Conservation (phyloP, 2,797 vertebrate genomes). For the Glyptemys insculpta region DNA sequence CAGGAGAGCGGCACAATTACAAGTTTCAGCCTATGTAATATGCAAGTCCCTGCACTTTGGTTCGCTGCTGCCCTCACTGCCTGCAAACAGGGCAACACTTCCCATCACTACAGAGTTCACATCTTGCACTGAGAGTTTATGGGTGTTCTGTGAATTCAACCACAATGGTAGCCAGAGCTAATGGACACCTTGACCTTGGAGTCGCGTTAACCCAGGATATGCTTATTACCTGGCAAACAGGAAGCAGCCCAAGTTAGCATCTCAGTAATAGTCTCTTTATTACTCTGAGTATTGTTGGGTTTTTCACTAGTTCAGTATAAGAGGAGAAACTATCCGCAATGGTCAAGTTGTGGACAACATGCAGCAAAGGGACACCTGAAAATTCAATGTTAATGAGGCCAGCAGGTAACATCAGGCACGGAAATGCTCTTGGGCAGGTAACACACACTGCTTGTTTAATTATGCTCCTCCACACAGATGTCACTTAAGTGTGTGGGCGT, state of each 20-base stretch:
- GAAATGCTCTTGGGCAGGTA: not conserved
- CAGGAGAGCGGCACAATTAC: not conserved
- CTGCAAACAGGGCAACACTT: rapidly evolving
- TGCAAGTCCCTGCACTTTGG: not conserved
- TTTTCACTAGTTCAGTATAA: rapidly evolving
- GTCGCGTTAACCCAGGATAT: rapidly evolving
- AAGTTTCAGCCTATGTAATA: not conserved
- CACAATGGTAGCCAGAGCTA: not conserved
- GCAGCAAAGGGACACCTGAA: not conserved
- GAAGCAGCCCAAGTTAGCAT: not conserved
- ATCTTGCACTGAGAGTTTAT: rapidly evolving
- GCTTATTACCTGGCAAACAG: rapidly evolving
- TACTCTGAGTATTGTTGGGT: rapidly evolving
- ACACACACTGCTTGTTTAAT: rapidly evolving
- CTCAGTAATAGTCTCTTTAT: not conserved
- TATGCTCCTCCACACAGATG: rapidly evolving
- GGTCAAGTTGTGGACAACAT: rapidly evolving
- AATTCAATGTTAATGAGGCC: rapidly evolving
- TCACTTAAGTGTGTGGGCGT: rapidly evolving
- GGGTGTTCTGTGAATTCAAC: not conserved
- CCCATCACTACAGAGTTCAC: too few species aligned
- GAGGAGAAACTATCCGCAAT: not conserved
- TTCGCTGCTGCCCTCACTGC: not conserved
- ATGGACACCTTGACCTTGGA: not conserved
- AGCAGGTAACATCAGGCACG: not conserved